Evolutionary conservation across 2,113 vertebrate species (phyloP).

Genomic region (Epinephelus moara): DNA sequence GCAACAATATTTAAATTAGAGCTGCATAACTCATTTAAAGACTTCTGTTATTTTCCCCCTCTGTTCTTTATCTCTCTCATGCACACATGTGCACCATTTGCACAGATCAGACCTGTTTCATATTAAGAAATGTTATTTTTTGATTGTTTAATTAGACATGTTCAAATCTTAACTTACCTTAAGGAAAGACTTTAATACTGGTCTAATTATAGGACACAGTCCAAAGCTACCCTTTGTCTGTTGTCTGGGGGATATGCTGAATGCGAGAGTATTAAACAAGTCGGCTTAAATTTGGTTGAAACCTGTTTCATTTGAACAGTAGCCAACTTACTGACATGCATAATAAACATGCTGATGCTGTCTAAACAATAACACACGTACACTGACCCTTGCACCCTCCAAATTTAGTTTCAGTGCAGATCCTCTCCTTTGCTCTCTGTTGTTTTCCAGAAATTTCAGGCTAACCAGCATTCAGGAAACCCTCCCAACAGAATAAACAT

Average conservation of each 20-base stretch:
- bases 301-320: not conserved
- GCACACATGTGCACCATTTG: not conserved
- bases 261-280: conserved; percentile 6
- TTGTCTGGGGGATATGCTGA: not conserved
- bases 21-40: not conserved
- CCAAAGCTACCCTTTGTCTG: not conserved
- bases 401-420: not conserved
- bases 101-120: not conserved
- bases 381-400: not conserved
- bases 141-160: not conserved
- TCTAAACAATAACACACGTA: conserved; percentile 2
- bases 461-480: conserved; percentile 52
- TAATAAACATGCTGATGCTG: not conserved
- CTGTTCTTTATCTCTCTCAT: not conserved
- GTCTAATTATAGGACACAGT: not conserved
- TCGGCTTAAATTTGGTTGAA: not conserved
- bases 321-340: not conserved
- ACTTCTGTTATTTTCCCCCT: not conserved
- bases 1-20: conserved; percentile 32
- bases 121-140: not conserved
- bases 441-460: not conserved
- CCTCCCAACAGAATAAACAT: conserved; percentile 29
- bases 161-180: not conserved
- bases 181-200: not conserved
- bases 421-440: not conserved